A percentile compares a stretch with the other conserved stretches of the same genome.
phyloP scores from a whole-genome alignment of 2,888 invertebrate genomes.

The Rambutsinella grinnellia region DNA sequence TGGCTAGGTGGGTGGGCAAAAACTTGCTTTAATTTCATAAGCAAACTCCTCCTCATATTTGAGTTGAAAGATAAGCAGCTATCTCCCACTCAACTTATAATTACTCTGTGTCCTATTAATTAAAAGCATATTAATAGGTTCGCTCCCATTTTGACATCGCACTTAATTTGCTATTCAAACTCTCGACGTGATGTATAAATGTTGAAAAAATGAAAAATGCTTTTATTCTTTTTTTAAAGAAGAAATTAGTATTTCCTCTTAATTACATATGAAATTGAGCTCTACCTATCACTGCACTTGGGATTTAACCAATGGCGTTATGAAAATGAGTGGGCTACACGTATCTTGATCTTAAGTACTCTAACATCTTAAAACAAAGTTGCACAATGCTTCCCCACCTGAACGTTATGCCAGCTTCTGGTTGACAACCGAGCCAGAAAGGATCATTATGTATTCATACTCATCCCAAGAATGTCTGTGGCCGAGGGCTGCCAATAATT shows the following conservation, averaged over 20 bases:
- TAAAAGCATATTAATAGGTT: too few species aligned
- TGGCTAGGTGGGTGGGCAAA: not conserved
- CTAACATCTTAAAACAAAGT: not conserved
- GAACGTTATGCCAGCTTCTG: too few species aligned
- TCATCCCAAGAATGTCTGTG: not conserved
- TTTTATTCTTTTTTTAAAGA: not conserved
- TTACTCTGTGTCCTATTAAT: too few species aligned
- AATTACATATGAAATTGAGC: too few species aligned
- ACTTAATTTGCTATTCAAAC: too few species aligned
- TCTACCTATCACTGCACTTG: not conserved
- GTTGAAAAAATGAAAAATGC: not conserved
- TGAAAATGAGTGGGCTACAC: not conserved
- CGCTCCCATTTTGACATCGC: too few species aligned
- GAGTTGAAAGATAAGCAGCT: too few species aligned
- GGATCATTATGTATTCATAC: not conserved
- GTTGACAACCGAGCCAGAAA: not conserved
- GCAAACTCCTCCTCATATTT: too few species aligned
- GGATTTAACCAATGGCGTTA: not conserved
- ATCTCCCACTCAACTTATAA: too few species aligned
- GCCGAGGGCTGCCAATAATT: not conserved
- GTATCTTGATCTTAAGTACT: not conserved
- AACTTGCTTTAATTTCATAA: too few species aligned
- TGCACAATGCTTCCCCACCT: not conserved
- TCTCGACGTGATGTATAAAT: conserved; percentile 5
- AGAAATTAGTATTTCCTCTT: too few species aligned